Conservation (phyloP, 2,797 vertebrate genomes). For the Etheostoma perlongum region DNA sequence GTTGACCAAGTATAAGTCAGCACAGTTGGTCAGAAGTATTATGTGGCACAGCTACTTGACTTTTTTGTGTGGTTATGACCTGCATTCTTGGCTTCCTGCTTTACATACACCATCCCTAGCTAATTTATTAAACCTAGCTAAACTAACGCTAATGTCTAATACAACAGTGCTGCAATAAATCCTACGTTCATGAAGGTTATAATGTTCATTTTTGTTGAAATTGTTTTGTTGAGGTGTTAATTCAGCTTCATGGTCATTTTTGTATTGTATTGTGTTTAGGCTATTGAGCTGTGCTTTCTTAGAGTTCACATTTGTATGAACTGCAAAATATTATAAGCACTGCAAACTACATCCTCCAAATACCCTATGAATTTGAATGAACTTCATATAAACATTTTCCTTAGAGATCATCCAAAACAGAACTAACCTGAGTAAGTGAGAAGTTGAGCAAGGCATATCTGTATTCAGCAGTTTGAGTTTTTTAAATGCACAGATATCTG, state of each 20-base stretch:
- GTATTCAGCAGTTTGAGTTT: constrained; percentile 15
- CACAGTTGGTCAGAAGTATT: neutral
- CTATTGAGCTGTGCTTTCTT: no score
- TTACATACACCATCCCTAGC: neutral
- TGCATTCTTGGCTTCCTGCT: neutral
- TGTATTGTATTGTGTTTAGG: no score
- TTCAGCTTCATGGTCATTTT: no score
- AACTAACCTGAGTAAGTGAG: neutral
- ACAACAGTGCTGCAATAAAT: neutral
- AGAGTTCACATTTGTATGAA: neutral
- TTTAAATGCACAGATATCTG: constrained; percentile 9
- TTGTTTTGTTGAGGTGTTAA: no score
- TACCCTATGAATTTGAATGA: no score
- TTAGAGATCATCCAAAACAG: neutral
- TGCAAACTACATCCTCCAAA: neutral
- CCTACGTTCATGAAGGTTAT: neutral
- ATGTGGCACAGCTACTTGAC: neutral
- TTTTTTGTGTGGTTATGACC: neutral
- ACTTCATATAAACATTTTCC: neutral
- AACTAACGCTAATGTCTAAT: neutral
- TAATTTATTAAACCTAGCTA: neutral
- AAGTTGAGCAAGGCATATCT: neutral
- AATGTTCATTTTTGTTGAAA: neutral
- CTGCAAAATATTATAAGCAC: neutral
- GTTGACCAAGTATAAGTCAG: constrained; percentile 49